Base-by-base conservation (phyloP, 2,888 invertebrate species). In the Anoplius nigerrimus region DNA sequence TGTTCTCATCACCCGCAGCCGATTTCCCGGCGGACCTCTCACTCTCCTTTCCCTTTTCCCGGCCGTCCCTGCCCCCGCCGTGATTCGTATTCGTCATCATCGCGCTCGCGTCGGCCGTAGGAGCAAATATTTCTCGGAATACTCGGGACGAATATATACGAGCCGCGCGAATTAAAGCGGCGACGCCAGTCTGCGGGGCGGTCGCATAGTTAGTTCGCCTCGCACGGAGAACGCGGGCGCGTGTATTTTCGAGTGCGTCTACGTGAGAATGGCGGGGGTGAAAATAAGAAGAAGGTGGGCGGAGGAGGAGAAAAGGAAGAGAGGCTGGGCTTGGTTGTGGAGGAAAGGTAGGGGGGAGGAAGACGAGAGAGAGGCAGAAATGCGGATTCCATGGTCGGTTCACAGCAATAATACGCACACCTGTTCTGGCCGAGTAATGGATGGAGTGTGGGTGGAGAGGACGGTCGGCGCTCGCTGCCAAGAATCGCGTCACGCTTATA, bases 401-500 rank as follows among this genome's bases (percentile, higher is more conserved):
- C 69, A 74, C 51, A 61, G 74, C 81, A 80, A 79, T 82, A 82
- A 83, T 83, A 83, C 81, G 78, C 83, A 82, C 87, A 86, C 86
- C 85, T 86, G 87, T 86, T 86, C 77, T 69, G 63, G 62, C 60
- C 69, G 78, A 59, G 73, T 86, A 83, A 87, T 83, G 79, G 82
- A 87, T 84, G 82, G 76, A 78, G 82, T 77, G 85, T 82, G 83
- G 83, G 85, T 83, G 85, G 79, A 76, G 75, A 82, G 58, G 68
- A 74, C 74, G 75, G 76, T 56, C 48, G 43, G 24, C 57, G 71
- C 64, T 63, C 76, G 78, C 71, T 86, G 87, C 86, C 86, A 86
- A 86, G 84, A 85, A 75, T 81, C 81, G 75, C 80, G 81, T 86
- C 85, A 82, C 75, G 80, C 82, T 84, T 85, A 86, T 86, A 86